Evolutionary conservation across 2,797 vertebrate species (phyloP), one percentile per base, ranked within the genome.

Genomic region (Margarornis squamiger): DNA sequence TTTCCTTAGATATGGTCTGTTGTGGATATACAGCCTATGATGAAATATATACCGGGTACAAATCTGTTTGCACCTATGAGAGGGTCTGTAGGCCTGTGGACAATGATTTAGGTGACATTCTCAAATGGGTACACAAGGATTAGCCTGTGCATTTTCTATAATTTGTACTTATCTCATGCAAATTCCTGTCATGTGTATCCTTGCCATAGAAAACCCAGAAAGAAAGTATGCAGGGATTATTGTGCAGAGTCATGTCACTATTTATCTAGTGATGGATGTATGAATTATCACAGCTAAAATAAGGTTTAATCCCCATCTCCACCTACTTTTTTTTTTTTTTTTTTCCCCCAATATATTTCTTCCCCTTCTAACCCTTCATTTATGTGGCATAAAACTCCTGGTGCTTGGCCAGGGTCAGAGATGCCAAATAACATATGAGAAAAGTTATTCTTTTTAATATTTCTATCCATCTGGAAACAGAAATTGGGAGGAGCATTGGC

Each of bases 101-200:
- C 65, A 74, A 43, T 34, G 41, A 34, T 77, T 74, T 57, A 32
- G 58, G 49, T 68, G 92, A 84, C 14, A 23, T 61, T 80, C 45
- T 91, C 45, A 48, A 32, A 86, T 0, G 10, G 24, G 14, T 57
- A 9, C 78, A 46, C 0, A 22, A 51, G 72, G 71, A 80, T 73
- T 71, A 81, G 49, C 0, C 1, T 22, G 34, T 67, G 32, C 48
- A 38, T 79, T 24, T 5, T 39, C 81, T 91, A 18, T 66, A 90
- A 90, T 78, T 86, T 91, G 62, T 36, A 70, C n/a, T 73, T 85
- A 83, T 80, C 65, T 80, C 55, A 87, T 93, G 93, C 39, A 95
- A 93, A 95, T 93, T 92, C 94, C 68, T 92, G 29, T n/a, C 79
- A 65, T 75, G 63, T 36, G 79, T 66, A 38, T 92, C 79, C 74